Base-by-base conservation (phyloP, 2,888 invertebrate genomes). In the Hirudinaria manillensis region DNA sequence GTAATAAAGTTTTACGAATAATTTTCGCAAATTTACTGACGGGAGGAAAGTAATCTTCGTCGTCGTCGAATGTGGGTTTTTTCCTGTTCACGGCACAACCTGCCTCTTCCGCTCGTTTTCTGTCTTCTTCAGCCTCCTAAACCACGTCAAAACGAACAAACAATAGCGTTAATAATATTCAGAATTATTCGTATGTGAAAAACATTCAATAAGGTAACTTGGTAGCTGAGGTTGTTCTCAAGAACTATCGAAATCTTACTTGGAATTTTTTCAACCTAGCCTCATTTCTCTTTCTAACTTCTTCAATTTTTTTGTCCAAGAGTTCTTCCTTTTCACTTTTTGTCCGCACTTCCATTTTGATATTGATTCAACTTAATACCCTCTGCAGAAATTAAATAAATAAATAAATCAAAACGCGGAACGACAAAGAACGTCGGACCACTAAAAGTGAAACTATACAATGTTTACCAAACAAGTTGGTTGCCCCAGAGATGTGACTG, bases 251-350 rank as follows among this genome's bases (percentile, higher is more conserved):
- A 27, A 32, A 24, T n/a, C 32, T 24, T 16, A 73, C 73, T 55
- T 65, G 51, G 45, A 73, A 73, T 34, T 73, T 73, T 38, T 73
- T 73, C 29, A 36, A 36, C 38, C 61, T 56, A 34, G 55, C 73
- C n/a, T 73, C 56, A 65, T 73, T 73, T 32, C 61, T 56, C 34
- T 55, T 73, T 36, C 73, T 73, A 13, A 73, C 38, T 65, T 73
- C 73, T 38, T 73, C 73, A 73, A 73, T 73, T 55, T 73, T 73
- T 73, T 65, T 73, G 29, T 73, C 55, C n/a, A 73, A 36, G 13
- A 36, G n/a, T 27, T 73, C 73, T 21, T 73, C 73, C 36, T 65
- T 65, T 27, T 73, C 73, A 13, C 21, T 53, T 32, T 72, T 72
- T 10, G 13, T 21, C 6, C 21, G 27, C n/a, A 32, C 29, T 55